Percentiles rank a stretch among this genome's conserved stretches.
Evolutionary conservation across 2,888 invertebrate species (phyloP).

Genomic region (Lamellibrachia columna): DNA sequence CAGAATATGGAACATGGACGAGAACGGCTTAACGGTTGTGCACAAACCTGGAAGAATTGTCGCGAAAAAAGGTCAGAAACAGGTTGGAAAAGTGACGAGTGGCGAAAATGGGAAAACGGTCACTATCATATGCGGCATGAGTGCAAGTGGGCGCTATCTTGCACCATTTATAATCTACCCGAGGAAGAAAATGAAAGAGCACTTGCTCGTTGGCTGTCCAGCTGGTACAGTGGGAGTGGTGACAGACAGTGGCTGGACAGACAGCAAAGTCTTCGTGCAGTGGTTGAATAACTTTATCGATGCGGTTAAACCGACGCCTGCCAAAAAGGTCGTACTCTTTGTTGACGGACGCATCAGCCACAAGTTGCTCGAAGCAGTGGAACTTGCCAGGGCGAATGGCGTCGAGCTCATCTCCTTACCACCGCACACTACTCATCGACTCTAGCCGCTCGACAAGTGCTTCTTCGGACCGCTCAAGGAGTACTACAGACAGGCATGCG

Average conservation of each 20-base stretch:
- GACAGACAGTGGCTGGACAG: background rate
- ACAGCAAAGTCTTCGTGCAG: background rate
- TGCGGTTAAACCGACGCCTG: background rate
- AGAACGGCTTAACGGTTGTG: background rate
- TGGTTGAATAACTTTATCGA: background rate
- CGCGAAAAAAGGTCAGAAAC: background rate
- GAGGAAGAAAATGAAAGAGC: background rate
- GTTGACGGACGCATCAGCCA: background rate
- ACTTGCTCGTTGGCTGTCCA: background rate
- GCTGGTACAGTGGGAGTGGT: background rate
- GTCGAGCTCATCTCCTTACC: conserved; percentile 42
- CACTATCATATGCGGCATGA: background rate
- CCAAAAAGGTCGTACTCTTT: background rate
- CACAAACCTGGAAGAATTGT: background rate
- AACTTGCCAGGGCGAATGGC: background rate
- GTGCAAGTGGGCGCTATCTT: background rate
- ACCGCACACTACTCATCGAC: conserved; percentile 57
- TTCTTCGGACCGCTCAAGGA: background rate
- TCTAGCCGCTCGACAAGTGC: conserved; percentile 42
- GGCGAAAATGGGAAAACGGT: background rate
- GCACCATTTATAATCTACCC: background rate
- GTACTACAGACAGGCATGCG: background rate
- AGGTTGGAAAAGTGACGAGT: background rate
- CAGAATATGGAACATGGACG: background rate
- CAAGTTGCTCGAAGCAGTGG: background rate